Evolutionary conservation across 2,888 invertebrate species (phyloP), one percentile per base, ranked within the genome.

Genomic region (Ochropleura leucogaster): DNA sequence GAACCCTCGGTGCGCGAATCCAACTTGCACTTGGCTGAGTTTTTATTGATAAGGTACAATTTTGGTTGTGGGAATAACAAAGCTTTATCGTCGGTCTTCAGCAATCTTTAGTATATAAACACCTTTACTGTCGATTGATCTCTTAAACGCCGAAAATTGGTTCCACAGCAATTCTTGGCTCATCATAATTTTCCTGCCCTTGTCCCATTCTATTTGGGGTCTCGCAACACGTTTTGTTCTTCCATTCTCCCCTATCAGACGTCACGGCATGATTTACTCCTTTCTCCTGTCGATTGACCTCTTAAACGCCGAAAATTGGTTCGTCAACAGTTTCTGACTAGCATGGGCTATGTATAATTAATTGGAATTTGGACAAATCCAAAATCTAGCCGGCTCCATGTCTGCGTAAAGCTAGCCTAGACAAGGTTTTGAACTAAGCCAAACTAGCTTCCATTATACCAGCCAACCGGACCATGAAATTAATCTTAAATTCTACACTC

Each of bases 401-500:
- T 49, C 49, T 59, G 6, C 18, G 5, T 40, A 16, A 16, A 76
- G n/a, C 44, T 14, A 59, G 18, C 12, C 18, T n/a, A 40, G 8
- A 55, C 10, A 40, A 14, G 30, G 8, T 18, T 47, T 65, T 42
- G 14, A 10, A 30, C 30, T 60, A 53, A 53, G 14, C 51, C 46
- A 14, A 40, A 44, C 55, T 44, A 72, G 9, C 20, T 57, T 16
- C 12, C 5, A 42, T 18, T 7, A 30, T 40, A n/a, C 10, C 6
- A 20, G 59, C 0, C n/a, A 14, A 40, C n/a, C 4, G 5, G 63
- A 53, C n/a, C 51, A 14, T 46, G 10, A 46, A 66, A 74, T 55
- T 8, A 42, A 49, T 20, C n/a, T 62, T 4, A 0, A 53, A 20
- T 66, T 55, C 14, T n/a, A 82, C 51, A 68, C 49, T 57, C 42